Evolutionary conservation across 2,797 vertebrate species (phyloP).

Genomic region (Diplodus sargus): DNA sequence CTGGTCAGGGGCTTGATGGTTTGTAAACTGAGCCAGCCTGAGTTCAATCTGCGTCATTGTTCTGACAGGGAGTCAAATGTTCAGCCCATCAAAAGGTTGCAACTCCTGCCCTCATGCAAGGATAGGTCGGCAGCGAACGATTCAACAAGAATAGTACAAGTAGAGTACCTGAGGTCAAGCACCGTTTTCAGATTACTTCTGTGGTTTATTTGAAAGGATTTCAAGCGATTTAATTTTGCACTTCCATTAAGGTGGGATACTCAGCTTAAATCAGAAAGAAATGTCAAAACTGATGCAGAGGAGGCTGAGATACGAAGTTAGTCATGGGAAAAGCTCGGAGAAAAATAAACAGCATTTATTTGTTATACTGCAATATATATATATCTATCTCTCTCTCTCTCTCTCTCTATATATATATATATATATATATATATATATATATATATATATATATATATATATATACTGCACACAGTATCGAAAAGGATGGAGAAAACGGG

Average conservation of each 20-base stretch:
- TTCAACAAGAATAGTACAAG: slow-evolving; percentile 22
- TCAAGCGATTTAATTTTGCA: not conserved
- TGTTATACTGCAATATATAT: not conserved
- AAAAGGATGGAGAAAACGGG: not conserved
- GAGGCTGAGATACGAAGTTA: not conserved
- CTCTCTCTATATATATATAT: too few species aligned
- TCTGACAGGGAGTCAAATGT: slow-evolving; percentile 52
- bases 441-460: too few species aligned
- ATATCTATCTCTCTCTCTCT: too few species aligned
- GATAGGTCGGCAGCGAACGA: slow-evolving; percentile 14
- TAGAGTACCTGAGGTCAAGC: slow-evolving; percentile 10
- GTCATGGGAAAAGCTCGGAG: not conserved
- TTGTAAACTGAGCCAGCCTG: slow-evolving; percentile 63
- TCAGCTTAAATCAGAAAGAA: not conserved
- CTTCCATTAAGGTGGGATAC: not conserved
- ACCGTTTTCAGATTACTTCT: slow-evolving; percentile 11
- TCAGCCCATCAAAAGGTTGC: slow-evolving; percentile 29
- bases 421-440: too few species aligned
- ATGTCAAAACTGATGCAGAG: not conserved
- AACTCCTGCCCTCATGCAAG: slow-evolving; percentile 19
- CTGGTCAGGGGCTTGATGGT: slow-evolving; percentile 43
- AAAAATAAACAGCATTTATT: not conserved
- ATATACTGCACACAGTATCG: not conserved
- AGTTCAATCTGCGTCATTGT: slow-evolving; percentile 57
- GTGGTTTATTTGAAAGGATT: not conserved